phyloP scores from a whole-genome alignment of 2,888 invertebrate genomes.

The Lasioglossum leucozonium region DNA sequence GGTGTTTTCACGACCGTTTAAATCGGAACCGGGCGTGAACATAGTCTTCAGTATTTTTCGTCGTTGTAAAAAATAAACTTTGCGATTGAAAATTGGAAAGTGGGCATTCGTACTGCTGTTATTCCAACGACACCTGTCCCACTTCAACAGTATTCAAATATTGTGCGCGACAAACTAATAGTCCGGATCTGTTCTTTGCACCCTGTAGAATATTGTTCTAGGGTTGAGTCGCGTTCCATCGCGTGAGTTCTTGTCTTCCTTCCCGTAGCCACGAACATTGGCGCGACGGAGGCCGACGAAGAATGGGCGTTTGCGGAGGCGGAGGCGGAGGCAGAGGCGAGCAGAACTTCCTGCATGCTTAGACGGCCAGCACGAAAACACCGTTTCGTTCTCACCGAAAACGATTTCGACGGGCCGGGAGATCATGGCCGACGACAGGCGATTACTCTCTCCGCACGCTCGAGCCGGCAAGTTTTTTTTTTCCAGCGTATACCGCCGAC shows the following conservation, averaged over 20 bases:
- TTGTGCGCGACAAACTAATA: no score
- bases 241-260: slow-evolving; percentile 56
- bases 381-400: slow-evolving; percentile 7
- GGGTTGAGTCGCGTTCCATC: slow-evolving; percentile 22
- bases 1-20: no score
- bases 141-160: no score
- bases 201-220: not conserved
- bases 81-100: no score
- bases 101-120: no score
- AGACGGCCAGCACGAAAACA: slow-evolving; percentile 38
- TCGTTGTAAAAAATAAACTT: no score
- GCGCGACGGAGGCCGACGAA: not conserved
- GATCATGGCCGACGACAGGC: slow-evolving; percentile 14
- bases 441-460: slow-evolving; percentile 47
- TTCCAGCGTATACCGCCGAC: slow-evolving; percentile 16
- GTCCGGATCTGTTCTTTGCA: not conserved
- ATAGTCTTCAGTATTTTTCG: no score
- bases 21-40: no score
- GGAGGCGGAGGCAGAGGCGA: not conserved
- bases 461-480: slow-evolving; percentile 8
- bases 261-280: not conserved
- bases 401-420: slow-evolving; percentile 20
- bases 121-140: no score
- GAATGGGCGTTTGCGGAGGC: not conserved
- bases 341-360: slow-evolving; percentile 38